Evolutionary conservation across 2,888 invertebrate genomes (phyloP).

Genomic region (Uloborus plumipes): DNA sequence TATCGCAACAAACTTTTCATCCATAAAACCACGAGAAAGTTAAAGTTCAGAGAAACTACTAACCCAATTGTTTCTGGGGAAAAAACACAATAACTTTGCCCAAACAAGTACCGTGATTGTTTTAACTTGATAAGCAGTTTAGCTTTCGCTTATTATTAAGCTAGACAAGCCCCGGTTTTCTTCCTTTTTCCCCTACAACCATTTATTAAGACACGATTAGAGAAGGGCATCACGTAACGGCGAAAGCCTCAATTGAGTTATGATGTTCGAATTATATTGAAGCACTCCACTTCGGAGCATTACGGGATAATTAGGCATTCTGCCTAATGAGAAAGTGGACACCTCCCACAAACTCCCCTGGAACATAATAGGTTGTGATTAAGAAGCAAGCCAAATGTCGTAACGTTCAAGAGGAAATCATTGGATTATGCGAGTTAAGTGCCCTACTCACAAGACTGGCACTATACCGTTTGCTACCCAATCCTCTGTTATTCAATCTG

Average conservation of each 20-base stretch:
- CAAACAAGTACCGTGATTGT: too few species aligned
- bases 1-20: too few species aligned
- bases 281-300: neutral
- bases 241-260: slow-evolving; percentile 3
- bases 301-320: slow-evolving; percentile 4
- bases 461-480: too few species aligned
- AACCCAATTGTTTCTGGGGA: too few species aligned
- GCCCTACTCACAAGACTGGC: neutral
- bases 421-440: neutral
- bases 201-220: slow-evolving; percentile 5
- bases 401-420: neutral
- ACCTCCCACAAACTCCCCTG: neutral
- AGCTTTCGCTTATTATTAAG: neutral
- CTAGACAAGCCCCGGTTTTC: neutral
- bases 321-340: slow-evolving; percentile 4
- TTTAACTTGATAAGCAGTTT: too few species aligned
- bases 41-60: too few species aligned
- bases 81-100: too few species aligned
- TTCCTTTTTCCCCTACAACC: neutral
- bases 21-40: too few species aligned
- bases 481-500: too few species aligned
- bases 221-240: neutral
- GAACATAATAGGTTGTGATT: neutral
- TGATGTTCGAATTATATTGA: neutral
- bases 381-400: neutral